A percentile compares a stretch with the other conserved stretches of the same genome.
Conservation (phyloP, 2,888 invertebrate species). For the Sclerodermus sp. region DNA sequence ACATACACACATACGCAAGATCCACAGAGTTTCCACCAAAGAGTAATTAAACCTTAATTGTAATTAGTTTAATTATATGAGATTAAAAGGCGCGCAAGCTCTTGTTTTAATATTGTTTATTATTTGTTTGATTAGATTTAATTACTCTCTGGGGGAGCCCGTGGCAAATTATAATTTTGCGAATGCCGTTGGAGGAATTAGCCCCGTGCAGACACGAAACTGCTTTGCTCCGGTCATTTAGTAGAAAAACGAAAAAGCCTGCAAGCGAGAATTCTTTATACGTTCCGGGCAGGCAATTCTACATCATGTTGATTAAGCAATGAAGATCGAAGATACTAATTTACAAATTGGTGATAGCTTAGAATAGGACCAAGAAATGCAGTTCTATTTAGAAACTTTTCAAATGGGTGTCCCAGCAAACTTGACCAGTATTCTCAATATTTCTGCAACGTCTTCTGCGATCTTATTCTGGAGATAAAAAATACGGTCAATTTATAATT, state of each 20-base stretch:
- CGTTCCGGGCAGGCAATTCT: constrained; percentile 32
- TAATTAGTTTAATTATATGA: no score
- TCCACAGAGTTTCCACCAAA: no score
- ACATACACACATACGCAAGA: no score
- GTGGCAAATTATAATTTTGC: no score
- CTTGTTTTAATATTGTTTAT: no score
- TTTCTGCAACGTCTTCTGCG: constrained; percentile 15
- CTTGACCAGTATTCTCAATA: constrained; percentile 28
- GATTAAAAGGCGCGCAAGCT: no score
- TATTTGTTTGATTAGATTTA: no score
- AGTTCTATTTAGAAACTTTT: constrained; percentile 35
- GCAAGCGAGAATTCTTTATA: constrained; percentile 23
- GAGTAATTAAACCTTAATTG: no score
- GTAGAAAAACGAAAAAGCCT: constrained; percentile 23
- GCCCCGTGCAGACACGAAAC: constrained; percentile 23
- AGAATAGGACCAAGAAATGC: constrained; percentile 35
- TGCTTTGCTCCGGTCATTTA: constrained; percentile 37
- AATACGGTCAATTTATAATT: not conserved
- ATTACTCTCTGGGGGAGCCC: no score
- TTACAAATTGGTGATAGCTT: constrained; percentile 42
- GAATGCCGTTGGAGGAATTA: not conserved
- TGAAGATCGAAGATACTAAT: constrained; percentile 41
- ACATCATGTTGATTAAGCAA: constrained; percentile 45
- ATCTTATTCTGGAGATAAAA: constrained; percentile 7
- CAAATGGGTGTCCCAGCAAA: constrained; percentile 25